Evolutionary conservation across 2,888 invertebrate species (phyloP), one percentile per base, ranked within the genome.

Genomic region (Chydorus sphaericus): DNA sequence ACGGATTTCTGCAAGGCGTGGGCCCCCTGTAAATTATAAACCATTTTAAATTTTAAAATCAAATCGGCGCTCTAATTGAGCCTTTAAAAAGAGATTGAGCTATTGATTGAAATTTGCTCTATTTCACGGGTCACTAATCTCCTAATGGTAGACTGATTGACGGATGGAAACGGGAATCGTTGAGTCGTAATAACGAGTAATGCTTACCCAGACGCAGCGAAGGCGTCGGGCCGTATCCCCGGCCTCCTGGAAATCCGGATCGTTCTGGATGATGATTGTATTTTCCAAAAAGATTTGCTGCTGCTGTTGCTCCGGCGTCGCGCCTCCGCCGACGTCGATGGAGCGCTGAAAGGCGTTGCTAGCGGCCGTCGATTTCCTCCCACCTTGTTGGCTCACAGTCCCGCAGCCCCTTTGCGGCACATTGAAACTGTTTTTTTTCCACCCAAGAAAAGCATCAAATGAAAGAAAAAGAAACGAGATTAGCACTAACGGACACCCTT

Each of bases 201-300:
- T 16, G n/a, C n/a, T n/a, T n/a, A n/a, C n/a, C 62, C 62, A 63
- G 20, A 63, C 62, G 58, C 63, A 63, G 7, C 63, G 54, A 2
- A 62, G 53, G 29, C 59, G 60, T 54, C 62, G 62, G 8, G 62
- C 62, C 49, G 62, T 37, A 49, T 63, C 63, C 7, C 62, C 61
- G 33, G 60, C 60, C 54, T 62, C 62, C 57, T 63, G 62, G 38
- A 63, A 62, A 5, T 58, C 58, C 5, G 62, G 61, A 55, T 62
- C 62, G 30, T 58, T 55, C 55, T 63, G 63, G 39, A 63, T 61
- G 38, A 63, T 59, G 5, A 63, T 58, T 10, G 62, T 62, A 52
- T 63, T 63, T 36, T 63, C 63, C 57, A 63, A 61, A 56, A 58
- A 62, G 5, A 62, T 56, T 49, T 63, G 54, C 31, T 5, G 44